A percentile compares a stretch with the other conserved stretches of the same genome.
Evolutionary conservation across 2,888 invertebrate species (phyloP).

Genomic region (Athetis lepigone): DNA sequence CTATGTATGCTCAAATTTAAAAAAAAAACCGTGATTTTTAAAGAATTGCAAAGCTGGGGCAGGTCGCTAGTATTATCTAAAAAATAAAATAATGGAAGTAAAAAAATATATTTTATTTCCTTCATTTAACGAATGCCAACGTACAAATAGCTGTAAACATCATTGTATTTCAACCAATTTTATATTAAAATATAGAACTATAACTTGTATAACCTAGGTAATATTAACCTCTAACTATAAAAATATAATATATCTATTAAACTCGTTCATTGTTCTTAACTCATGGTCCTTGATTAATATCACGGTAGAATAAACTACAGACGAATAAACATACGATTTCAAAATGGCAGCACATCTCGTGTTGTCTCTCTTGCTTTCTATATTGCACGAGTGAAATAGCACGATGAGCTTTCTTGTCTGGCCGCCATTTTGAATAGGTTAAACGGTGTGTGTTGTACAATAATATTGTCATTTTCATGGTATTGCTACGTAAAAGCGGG

Average conservation of each 20-base stretch:
- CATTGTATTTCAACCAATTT: slow-evolving; percentile 12
- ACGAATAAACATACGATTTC: not conserved
- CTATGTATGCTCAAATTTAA: no score
- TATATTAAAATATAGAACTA: slow-evolving; percentile 33
- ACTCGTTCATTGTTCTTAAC: slow-evolving; percentile 10
- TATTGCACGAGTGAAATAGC: not conserved
- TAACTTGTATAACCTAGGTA: slow-evolving; percentile 24
- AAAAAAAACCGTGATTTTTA: no score
- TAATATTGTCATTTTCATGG: not conserved
- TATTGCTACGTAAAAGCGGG: not conserved
- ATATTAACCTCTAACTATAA: slow-evolving; percentile 20
- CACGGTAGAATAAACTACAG: slow-evolving; percentile 20
- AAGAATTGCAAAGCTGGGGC: no score
- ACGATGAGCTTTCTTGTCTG: not conserved
- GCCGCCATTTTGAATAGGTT: not conserved
- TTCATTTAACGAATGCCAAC: slow-evolving; percentile 28
- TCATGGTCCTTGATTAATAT: slow-evolving; percentile 30
- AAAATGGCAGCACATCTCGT: not conserved
- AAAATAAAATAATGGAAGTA: not conserved
- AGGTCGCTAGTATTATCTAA: not conserved
- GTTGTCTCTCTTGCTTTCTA: not conserved
- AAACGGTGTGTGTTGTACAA: no score
- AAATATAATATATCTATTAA: slow-evolving; percentile 20
- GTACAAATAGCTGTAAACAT: slow-evolving; percentile 28
- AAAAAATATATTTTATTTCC: slow-evolving; percentile 22